Percentiles rank a stretch among this genome's conserved stretches.
Conservation (phyloP, 2,113 vertebrate genomes). For the Coryphaenoides rupestris region DNA sequence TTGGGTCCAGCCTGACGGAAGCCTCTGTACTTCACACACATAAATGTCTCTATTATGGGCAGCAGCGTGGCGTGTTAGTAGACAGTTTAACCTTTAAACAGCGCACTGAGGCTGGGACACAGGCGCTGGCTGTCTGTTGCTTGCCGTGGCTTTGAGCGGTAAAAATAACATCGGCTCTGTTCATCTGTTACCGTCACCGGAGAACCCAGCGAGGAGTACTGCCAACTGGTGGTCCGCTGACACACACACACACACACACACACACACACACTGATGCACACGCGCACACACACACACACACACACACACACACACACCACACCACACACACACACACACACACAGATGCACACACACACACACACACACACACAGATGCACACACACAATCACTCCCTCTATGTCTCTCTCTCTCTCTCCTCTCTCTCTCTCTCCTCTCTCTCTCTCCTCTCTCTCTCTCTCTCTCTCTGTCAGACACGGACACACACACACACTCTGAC, state of each 20-base stretch:
- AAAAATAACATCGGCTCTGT: neutral
- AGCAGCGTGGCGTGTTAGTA: conserved; percentile 23
- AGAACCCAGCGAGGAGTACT: too few relatives aligned
- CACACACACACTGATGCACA: too few relatives aligned
- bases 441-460: too few relatives aligned
- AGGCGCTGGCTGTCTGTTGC: neutral
- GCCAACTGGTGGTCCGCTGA: neutral
- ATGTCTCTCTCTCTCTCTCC: too few relatives aligned
- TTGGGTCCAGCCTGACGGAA: conserved; percentile 16
- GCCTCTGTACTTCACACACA: conserved; percentile 39
- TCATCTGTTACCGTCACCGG: neutral
- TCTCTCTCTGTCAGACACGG: too few relatives aligned
- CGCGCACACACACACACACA: too few relatives aligned
- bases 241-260: conserved; percentile 14
- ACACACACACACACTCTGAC: neutral
- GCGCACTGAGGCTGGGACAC: neutral
- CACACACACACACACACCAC: too few relatives aligned
- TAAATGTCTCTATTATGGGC: conserved; percentile 41
- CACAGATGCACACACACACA: conserved; percentile 12
- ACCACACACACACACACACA: conserved; percentile 14
- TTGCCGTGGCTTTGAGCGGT: neutral
- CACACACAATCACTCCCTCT: too few relatives aligned
- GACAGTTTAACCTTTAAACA: conserved; percentile 51
- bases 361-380: too few relatives aligned
- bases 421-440: too few relatives aligned